A percentile compares a stretch with the other conserved stretches of the same genome.
These are phyloP conservation scores for Elephas maximus DNA, from an alignment of 2,113 vertebrate species.

Conservation along the genomic window DNA sequence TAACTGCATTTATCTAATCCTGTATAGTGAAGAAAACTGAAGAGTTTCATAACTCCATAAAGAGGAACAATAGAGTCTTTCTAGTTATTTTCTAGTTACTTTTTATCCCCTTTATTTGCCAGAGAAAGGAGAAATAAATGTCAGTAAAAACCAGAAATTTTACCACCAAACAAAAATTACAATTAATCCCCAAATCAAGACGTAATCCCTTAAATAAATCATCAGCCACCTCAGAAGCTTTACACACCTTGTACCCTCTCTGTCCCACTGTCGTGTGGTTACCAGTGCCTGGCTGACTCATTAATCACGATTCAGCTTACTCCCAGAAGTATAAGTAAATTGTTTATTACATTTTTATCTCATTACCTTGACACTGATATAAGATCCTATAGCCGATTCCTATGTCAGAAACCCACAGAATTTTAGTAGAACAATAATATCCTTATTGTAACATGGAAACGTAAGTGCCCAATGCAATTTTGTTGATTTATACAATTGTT, in stretches of 20 bases:
- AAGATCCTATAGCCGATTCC: neutral
- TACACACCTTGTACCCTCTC: neutral
- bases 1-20: constrained; percentile 1
- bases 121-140: constrained; percentile 56
- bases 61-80: constrained; percentile 32
- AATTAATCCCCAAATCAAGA: constrained; percentile 31
- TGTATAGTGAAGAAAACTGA: constrained; percentile 39
- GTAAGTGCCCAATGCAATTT: neutral
- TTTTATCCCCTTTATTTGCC: constrained; percentile 37
- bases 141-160: constrained; percentile 29
- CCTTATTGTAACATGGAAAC: neutral
- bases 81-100: constrained; percentile 34
- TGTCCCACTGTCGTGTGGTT: neutral
- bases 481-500: neutral
- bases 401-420: constrained; percentile 34
- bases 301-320: constrained; percentile 8
- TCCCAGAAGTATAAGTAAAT: neutral
- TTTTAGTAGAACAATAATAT: constrained; percentile 7
- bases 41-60: constrained; percentile 44
- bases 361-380: neutral
- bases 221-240: neutral
- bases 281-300: neutral
- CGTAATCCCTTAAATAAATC: constrained; percentile 24
- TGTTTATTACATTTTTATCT: constrained; percentile 14
- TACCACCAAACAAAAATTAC: constrained; percentile 46